Base-by-base conservation (phyloP, 2,797 vertebrate species). In the Picus viridis region DNA sequence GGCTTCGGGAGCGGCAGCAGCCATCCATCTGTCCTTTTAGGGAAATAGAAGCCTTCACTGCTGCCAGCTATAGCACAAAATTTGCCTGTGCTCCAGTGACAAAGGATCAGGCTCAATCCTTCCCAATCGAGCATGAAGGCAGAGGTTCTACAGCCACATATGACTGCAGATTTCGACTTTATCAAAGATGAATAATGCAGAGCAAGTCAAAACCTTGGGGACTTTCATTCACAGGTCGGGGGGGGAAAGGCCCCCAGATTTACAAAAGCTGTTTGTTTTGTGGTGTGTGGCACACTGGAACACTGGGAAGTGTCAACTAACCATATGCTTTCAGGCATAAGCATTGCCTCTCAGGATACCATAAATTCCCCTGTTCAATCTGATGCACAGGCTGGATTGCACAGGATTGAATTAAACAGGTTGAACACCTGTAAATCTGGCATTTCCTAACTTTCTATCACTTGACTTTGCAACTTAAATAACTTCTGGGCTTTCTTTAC, bases 381-480 rank as follows among this genome's bases (percentile, higher is more conserved):
- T 78, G 57, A 30, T 76, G 54, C 70, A 34, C 61, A 70, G 67
- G 11, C 63, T 90, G 79, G 43, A 32, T 83, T 16, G 3, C 68
- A 73, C 89, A 62, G 71, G 29, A 10, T 64, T 91, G 89, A 88
- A 90, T 18, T 88, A 70, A 93, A 53, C 76, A 86, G 85, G 83
- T 67, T 45, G 47, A 89, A 30, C 79, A 83, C 83, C 87, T 92
- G 76, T 84, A 95, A 82, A 89, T 86, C 47, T 62, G 29, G 54
- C 36, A 58, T 92, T 94, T 94, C n/a, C 57, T 80, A 65, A 64
- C 83, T 95, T 95, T 73, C 71, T 34, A 14, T 81, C 71, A 7
- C 76, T 92, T 82, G 85, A 79, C 54, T 93, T 92, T 74, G 58
- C 68, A 89, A 88, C 68, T 89, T 90, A 86, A 82, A 82, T 87